Base-by-base conservation (phyloP, 2,113 vertebrate species). In the Mugil cephalus region DNA sequence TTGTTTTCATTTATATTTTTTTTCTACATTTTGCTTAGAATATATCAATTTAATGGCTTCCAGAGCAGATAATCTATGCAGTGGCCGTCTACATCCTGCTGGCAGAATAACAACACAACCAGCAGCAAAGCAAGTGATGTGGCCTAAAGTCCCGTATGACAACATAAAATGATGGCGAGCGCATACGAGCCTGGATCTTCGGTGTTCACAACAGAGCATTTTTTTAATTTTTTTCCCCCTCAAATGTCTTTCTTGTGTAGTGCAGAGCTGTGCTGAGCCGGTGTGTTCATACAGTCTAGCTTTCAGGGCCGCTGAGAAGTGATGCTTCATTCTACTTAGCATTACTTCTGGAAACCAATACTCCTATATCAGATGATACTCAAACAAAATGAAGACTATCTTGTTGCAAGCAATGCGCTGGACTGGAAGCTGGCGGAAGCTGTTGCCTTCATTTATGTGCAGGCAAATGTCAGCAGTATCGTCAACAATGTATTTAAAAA, bases 111-210 rank as follows among this genome's bases (percentile, higher is more conserved):
- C 67, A 78, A 62, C 62, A 75, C 45, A 77, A n/a, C 12, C 52
- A 55, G 60, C 71, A 63, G 75, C 56, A 46, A 7, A 77, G 55
- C 80, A 18, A 68, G 61, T 43, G 71, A 72, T 75, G 75, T 75
- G 72, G 73, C 54, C 71, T 18, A 0, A 12, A 15, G 39, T 82
- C 61, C 58, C 62, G 34, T 58, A 43, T 64, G 58, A 73, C 56
- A 79, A 61, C 54, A 55, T 77, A 68, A 65, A 63, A 62, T 30
- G 67, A 74, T 62, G 56, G 47, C 21, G 73, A 77, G 55, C 63
- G 15, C 48, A 39, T 4, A 15, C 52, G 43, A 55, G 24, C 5
- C 24, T 30, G 48, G 46, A 52, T 74, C 56, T 61, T 53, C 67
- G 60, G 50, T 35, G 62, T 71, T 10, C 52, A 62, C 50, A 45